phyloP scores from a whole-genome alignment of 2,113 vertebrate species.

The Dolichotis patagonum region DNA sequence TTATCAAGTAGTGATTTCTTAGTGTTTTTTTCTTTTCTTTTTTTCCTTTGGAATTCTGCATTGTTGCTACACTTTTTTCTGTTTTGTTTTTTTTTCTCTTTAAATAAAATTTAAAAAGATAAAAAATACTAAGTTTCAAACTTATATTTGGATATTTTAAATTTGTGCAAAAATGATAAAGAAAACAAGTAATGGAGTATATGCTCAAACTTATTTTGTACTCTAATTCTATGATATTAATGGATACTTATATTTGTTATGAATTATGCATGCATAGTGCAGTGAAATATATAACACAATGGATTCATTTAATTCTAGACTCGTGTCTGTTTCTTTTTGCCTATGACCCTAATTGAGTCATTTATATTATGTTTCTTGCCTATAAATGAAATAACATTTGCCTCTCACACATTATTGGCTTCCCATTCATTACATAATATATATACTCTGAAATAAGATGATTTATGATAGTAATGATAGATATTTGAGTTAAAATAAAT shows the following conservation, averaged over 20 bases:
- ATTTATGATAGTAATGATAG: background rate
- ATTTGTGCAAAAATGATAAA: background rate
- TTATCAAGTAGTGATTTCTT: too few species aligned
- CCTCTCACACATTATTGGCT: background rate
- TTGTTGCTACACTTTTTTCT: too few species aligned
- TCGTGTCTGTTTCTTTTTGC: slow-evolving; percentile 7
- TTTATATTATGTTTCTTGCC: background rate
- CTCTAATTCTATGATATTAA: background rate
- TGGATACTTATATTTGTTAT: background rate
- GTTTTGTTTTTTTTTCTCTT: too few species aligned
- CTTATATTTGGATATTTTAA: slow-evolving; percentile 29
- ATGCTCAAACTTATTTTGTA: background rate
- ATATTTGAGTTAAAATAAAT: slow-evolving; percentile 13
- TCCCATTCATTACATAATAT: background rate
- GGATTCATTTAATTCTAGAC: background rate
- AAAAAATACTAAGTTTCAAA: background rate
- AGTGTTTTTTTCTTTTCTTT: too few species aligned
- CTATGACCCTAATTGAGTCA: background rate
- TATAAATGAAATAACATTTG: background rate
- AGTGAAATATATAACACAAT: background rate
- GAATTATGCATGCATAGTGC: background rate
- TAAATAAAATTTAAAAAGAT: too few species aligned
- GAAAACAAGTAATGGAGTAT: background rate
- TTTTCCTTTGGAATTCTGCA: too few species aligned
- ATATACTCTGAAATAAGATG: background rate